phyloP scores from a whole-genome alignment of 2,113 vertebrate genomes.

The Amazona vittata region DNA sequence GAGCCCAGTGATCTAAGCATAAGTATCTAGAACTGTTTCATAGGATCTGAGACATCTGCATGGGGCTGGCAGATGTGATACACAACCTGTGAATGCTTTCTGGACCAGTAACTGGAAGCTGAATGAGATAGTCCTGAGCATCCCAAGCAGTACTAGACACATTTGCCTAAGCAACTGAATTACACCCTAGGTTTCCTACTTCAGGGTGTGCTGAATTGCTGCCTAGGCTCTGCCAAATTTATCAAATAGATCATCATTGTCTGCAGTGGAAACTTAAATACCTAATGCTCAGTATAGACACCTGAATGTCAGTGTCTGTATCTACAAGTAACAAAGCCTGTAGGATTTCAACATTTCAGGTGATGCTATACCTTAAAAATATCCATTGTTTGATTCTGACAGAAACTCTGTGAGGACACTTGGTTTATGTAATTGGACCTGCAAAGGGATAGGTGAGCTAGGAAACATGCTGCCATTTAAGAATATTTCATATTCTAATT shows the following conservation, averaged over 20 bases:
- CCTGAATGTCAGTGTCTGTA: not conserved
- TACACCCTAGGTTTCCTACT: not conserved
- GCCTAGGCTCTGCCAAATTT: not conserved
- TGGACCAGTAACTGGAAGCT: not conserved
- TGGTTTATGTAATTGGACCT: not conserved
- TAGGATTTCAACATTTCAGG: not conserved
- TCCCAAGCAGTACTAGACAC: not conserved
- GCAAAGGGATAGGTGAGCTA: not conserved
- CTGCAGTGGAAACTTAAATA: not conserved
- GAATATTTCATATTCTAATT: not conserved
- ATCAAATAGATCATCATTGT: not conserved
- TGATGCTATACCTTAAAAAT: not conserved
- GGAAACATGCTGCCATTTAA: not conserved
- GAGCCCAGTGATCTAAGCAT: not conserved
- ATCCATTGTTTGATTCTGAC: not conserved
- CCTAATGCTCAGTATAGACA: not conserved
- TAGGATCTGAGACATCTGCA: not conserved
- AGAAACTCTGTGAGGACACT: not conserved
- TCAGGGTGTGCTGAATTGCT: not conserved
- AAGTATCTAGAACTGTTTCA: not conserved
- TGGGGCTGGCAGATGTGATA: not conserved
- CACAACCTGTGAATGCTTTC: not conserved
- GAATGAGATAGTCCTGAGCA: not conserved
- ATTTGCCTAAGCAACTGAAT: not conserved
- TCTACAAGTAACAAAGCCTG: not conserved